A percentile compares a stretch with the other conserved stretches of the same genome.
Conservation (phyloP, 2,113 vertebrate genomes). For the Anser cygnoides region DNA sequence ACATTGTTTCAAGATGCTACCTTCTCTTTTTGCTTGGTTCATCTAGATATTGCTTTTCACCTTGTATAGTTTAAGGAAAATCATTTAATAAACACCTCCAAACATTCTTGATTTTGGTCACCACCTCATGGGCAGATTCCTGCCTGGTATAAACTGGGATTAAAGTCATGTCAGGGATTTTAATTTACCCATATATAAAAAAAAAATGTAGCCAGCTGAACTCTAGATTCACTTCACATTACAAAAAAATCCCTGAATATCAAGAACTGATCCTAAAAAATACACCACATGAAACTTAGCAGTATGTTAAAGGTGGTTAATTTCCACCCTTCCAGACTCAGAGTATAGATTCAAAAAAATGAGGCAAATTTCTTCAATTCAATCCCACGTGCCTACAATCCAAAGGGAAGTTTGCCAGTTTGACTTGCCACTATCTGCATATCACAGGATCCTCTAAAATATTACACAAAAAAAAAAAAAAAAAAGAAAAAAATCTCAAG, state of each 20-base stretch:
- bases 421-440: background rate
- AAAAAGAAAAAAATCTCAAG: background rate
- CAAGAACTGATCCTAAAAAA: background rate
- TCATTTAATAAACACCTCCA: background rate
- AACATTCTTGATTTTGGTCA: background rate
- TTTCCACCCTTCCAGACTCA: background rate
- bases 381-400: background rate
- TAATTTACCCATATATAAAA: background rate
- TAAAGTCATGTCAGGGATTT: background rate
- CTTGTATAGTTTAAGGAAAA: background rate
- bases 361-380: background rate
- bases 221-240: background rate
- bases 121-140: background rate
- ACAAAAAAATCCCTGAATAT: background rate
- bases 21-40: background rate
- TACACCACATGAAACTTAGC: background rate
- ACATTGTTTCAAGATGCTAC: background rate
- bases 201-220: background rate
- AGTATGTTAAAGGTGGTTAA: background rate
- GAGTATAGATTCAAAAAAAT: rapidly evolving
- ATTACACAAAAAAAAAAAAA: background rate
- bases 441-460: background rate
- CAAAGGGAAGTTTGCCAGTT: background rate
- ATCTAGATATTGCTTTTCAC: background rate
- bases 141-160: background rate